Evolutionary conservation across 2,888 invertebrate species (phyloP), one percentile per base, ranked within the genome.

Genomic region (Spisula solida): DNA sequence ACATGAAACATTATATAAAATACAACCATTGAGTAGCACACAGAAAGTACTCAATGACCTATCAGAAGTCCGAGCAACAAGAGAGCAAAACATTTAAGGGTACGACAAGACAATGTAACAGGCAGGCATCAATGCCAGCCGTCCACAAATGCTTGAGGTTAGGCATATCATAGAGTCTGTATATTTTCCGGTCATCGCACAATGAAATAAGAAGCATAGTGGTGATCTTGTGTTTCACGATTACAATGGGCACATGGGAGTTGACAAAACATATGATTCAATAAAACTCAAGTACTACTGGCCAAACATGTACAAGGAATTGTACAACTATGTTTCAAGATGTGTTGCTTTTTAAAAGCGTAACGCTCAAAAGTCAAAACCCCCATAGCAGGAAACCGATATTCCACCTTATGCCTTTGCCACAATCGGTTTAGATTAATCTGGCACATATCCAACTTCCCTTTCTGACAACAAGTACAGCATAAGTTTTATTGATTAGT

Each of bases 151-250:
- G n/a, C n/a, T n/a, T n/a, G n/a, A n/a, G n/a, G n/a, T n/a, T n/a
- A n/a, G n/a, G n/a, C n/a, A n/a, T n/a, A n/a, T n/a, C n/a, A n/a
- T n/a, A n/a, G n/a, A n/a, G n/a, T n/a, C n/a, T n/a, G n/a, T n/a
- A n/a, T n/a, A n/a, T n/a, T n/a, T n/a, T n/a, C n/a, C n/a, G n/a
- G n/a, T n/a, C n/a, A n/a, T n/a, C n/a, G n/a, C n/a, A n/a, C n/a
- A n/a, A n/a, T n/a, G n/a, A n/a, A n/a, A n/a, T n/a, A n/a, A n/a
- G n/a, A n/a, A n/a, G n/a, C n/a, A n/a, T n/a, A n/a, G n/a, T n/a
- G n/a, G 85, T 91, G 0, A 1, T 91, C 83, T 31, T n/a, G 85
- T 88, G 41, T 90, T 86, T 79, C 91, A 92, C 82, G 89, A 90
- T 78, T n/a, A n/a, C n/a, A 41, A 48, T 14, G 92, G 89, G 25